phyloP scores from a whole-genome alignment of 2,797 vertebrate genomes.

The Sebastiscus albofasciatus region DNA sequence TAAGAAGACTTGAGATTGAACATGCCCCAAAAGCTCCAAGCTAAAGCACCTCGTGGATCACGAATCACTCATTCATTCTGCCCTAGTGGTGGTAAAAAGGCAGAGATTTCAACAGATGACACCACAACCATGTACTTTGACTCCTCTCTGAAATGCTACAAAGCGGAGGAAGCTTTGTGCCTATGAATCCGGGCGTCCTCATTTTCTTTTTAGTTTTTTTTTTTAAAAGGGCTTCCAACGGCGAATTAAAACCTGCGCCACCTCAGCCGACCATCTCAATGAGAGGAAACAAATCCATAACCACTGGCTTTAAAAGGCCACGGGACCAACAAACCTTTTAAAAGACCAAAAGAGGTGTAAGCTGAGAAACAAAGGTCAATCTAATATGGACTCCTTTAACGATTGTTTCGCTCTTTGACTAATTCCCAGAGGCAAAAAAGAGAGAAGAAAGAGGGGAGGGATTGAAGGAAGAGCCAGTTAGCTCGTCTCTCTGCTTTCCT shows the following conservation, averaged over 20 bases:
- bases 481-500: constrained; percentile 36
- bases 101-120: not conserved
- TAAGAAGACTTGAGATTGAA: not conserved
- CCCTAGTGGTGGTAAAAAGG: not conserved
- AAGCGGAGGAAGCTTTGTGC: constrained; percentile 36
- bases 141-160: constrained; percentile 8
- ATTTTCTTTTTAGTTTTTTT: not conserved
- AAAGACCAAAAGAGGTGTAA: constrained; percentile 79
- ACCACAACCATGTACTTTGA: not conserved
- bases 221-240: constrained; percentile 45
- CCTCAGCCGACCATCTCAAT: constrained; percentile 60
- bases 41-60: not conserved
- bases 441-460: constrained; percentile 6
- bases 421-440: constrained; percentile 72
- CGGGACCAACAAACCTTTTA: constrained; percentile 80
- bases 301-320: constrained; percentile 80
- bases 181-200: constrained; percentile 35
- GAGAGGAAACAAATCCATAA: constrained; percentile 81
- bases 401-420: constrained; percentile 78
- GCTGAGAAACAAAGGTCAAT: constrained; percentile 82
- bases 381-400: constrained; percentile 82
- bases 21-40: not conserved
- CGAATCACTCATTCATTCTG: not conserved
- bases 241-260: constrained; percentile 50
- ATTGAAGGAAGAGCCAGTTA: constrained; percentile 49